Conservation (phyloP, 35 echinoderm and acorn worm species). For the Nesometra sesokonis region DNA sequence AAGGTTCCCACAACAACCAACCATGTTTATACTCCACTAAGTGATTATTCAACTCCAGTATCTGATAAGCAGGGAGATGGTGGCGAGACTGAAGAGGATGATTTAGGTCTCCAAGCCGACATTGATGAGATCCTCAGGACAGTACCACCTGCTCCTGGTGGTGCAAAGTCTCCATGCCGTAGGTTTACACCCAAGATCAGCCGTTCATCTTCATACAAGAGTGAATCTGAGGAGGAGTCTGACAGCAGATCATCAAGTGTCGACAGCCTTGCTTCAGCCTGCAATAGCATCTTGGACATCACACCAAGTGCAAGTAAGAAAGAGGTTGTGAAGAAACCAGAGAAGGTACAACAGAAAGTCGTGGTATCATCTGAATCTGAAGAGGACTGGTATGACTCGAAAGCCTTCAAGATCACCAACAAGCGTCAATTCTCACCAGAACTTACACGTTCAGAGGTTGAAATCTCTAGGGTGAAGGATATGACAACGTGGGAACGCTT, state of each 20-base stretch:
- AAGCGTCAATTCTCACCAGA: too few species aligned
- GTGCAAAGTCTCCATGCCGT: neutral
- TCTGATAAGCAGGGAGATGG: neutral
- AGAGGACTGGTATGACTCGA: too few species aligned
- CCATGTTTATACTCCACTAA: neutral
- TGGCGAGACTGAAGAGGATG: neutral
- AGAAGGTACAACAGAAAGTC: too few species aligned
- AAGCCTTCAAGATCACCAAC: too few species aligned
- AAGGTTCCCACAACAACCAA: neutral
- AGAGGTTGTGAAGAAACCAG: neutral
- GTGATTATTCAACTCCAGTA: neutral
- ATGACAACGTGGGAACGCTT: neutral
- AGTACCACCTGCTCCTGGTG: neutral
- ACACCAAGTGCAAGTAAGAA: neutral
- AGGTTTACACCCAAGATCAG: neutral
- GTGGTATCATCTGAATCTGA: too few species aligned
- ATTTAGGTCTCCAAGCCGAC: neutral
- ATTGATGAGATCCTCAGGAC: neutral
- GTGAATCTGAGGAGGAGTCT: neutral
- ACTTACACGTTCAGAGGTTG: neutral
- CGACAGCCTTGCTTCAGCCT: neutral
- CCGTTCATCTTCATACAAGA: neutral
- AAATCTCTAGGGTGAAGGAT: neutral
- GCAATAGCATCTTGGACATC: neutral
- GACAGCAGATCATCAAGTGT: neutral